Evolutionary conservation across 92 coral and sea anemone species (phyloP), one percentile per base, ranked within the genome.

Genomic region (Parazoanthus darwini): DNA sequence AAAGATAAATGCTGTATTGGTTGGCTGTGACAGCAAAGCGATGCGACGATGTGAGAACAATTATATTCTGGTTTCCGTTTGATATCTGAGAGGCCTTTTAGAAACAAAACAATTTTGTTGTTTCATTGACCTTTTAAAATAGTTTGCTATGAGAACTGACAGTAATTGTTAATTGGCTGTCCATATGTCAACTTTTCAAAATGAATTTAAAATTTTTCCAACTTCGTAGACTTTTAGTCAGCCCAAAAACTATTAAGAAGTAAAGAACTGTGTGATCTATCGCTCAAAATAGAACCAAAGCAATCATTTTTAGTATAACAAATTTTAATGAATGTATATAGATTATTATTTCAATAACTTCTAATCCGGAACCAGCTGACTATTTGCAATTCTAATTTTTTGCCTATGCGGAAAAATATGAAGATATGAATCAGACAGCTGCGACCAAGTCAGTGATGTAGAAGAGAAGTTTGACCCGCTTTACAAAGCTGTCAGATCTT

Each of bases 341-440:
- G 10, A 82, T 63, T 66, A 82, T 67, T 46, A 25, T 75, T 35
- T 73, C 26, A 65, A 36, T 8, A 39, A 13, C 39, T 66, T 65
- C 73, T 82, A n/a, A 15, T 26, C 33, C 54, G 54, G 56, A 65
- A 39, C 15, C 50, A 26, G 26, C 46, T 25, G 59, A 74, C 36
- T 39, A 83, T 84, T 84, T 68, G 87, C 87, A 84, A 84, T 84
- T 84, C 87, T 71, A 84, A 84, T 84, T 84, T 66, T n/a, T 42
- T 38, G 13, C 22, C 79, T 46, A 48, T 54, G 59, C 74, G 46
- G 76, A 81, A 81, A 81, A 8, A 25, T 77, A 38, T 8, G 1
- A 77, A 44, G 33, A 58, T 36, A 74, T 13, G 42, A 35, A 81
- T 81, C 48, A 81, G 18, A 42, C 85, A 81, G 73, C 85, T 81